Conservation (phyloP, 2,888 invertebrate species). For the Pyrocoelia pectoralis region DNA sequence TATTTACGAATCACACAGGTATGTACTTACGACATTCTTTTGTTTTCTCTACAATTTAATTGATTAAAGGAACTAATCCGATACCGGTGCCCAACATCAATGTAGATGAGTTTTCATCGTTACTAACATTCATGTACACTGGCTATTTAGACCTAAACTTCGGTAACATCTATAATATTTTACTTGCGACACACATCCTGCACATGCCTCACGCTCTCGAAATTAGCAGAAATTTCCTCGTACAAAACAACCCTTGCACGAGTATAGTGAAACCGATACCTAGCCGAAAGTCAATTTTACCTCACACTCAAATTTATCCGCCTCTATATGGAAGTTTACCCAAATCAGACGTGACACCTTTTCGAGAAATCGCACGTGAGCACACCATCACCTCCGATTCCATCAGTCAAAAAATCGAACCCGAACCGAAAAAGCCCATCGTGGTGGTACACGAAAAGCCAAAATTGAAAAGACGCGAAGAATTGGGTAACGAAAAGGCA, state of each 20-base stretch:
- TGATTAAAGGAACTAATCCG: conserved; percentile 50
- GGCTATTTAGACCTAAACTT: conserved; percentile 74
- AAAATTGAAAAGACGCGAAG: conserved; percentile 38
- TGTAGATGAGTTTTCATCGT: conserved; percentile 70
- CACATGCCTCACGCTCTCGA: conserved; percentile 78
- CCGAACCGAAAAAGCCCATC: conserved; percentile 2
- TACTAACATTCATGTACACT: conserved; percentile 79
- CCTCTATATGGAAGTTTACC: conserved; percentile 45
- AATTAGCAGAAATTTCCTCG: conserved; percentile 70
- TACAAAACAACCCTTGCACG: conserved; percentile 61
- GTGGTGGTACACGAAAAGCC: no score
- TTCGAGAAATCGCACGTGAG: conserved; percentile 41
- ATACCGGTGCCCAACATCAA: conserved; percentile 66
- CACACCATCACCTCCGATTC: conserved; percentile 14
- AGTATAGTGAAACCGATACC: conserved; percentile 66
- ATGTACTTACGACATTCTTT: no score
- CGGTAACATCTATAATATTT: conserved; percentile 75
- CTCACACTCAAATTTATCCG: conserved; percentile 49
- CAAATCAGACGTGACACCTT: conserved; percentile 56
- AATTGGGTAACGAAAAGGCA: conserved; percentile 60
- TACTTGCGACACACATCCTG: conserved; percentile 74
- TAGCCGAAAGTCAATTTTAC: conserved; percentile 57
- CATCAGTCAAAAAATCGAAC: neutral
- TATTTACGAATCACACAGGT: conserved; percentile 60
- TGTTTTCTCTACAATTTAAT: no score